Percentiles rank a stretch among this genome's conserved stretches.
phyloP scores from a whole-genome alignment of 2,888 invertebrate genomes.

The Rhaphigaster nebulosa region DNA sequence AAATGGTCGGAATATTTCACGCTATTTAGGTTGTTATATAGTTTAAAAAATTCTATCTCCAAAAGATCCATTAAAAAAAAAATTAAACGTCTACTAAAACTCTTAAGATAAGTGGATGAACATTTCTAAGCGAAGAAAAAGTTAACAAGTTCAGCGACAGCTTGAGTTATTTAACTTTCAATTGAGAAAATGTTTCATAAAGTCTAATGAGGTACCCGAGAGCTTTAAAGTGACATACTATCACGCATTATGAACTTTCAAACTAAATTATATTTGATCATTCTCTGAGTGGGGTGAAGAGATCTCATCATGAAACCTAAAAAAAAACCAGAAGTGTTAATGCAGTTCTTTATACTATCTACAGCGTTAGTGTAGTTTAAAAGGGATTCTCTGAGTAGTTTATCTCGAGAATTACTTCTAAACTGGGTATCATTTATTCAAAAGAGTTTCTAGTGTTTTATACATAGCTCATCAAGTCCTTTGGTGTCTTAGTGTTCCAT shows the following conservation, averaged over 20 bases:
- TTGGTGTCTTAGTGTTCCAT: neutral
- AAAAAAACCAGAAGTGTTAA: neutral
- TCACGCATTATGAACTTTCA: neutral
- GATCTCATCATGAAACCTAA: neutral
- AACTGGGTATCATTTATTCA: neutral
- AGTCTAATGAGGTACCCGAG: neutral
- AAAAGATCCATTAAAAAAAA: neutral
- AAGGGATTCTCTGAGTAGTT: neutral
- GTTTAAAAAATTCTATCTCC: neutral
- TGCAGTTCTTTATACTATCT: neutral
- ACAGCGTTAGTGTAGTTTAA: neutral
- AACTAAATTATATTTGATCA: neutral
- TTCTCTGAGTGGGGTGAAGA: neutral
- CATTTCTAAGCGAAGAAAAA: neutral
- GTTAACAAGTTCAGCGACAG: neutral
- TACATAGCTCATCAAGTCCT: neutral
- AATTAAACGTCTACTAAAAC: neutral
- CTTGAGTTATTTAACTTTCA: neutral
- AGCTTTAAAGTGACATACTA: neutral
- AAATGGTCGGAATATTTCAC: neutral
- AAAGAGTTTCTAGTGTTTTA: constrained; percentile 16
- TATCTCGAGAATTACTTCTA: constrained; percentile 12
- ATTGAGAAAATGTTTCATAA: constrained; percentile 8
- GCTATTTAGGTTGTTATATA: neutral
- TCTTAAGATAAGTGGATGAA: neutral